Percentiles rank a stretch among this genome's conserved stretches.
These are phyloP conservation scores for Labeo calbasu DNA, from an alignment of 2,797 vertebrate genomes.

Conservation along the genomic window DNA sequence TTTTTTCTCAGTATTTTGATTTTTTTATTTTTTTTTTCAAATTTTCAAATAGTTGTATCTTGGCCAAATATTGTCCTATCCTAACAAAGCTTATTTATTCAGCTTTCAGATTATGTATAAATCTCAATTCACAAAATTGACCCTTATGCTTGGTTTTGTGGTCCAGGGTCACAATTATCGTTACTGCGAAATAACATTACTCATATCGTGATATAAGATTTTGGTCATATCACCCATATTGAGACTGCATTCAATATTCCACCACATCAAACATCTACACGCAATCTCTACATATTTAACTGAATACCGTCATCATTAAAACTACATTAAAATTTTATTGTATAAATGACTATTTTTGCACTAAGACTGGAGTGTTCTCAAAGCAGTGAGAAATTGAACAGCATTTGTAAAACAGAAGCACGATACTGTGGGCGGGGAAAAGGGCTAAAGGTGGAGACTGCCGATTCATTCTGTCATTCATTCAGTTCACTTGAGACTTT, in stretches of 20 bases:
- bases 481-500: conserved; percentile 11
- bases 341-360: background rate
- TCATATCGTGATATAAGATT: no score
- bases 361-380: background rate
- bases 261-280: background rate
- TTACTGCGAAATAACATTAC: no score
- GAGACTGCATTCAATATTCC: background rate
- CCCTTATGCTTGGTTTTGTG: no score
- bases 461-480: conserved; percentile 13
- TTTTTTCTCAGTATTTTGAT: no score
- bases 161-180: no score
- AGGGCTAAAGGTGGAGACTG: background rate
- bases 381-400: background rate
- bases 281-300: background rate
- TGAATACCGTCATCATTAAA: background rate
- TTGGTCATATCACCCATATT: background rate
- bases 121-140: no score
- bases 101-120: no score
- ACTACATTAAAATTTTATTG: no score
- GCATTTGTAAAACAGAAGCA: background rate
- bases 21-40: no score
- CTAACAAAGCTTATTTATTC: no score
- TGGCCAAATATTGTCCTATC: no score
- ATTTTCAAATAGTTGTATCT: no score
- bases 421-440: background rate